These are phyloP conservation scores for Latrodectus hesperus DNA, from an alignment of 2,888 invertebrate genomes.

Conservation along the genomic window DNA sequence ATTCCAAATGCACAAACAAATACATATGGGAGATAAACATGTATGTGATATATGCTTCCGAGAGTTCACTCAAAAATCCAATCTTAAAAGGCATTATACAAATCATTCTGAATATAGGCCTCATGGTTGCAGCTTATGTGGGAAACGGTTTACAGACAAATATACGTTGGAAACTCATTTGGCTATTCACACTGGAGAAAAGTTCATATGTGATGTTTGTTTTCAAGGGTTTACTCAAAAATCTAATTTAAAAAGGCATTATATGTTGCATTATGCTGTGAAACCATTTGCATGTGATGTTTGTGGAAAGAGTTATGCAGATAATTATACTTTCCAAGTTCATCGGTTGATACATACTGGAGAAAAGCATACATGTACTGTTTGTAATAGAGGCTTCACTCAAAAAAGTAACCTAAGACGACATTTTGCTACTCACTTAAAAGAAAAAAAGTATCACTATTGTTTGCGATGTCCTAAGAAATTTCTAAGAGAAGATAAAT, in stretches of 20 bases:
- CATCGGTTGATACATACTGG: slow-evolving; percentile 57
- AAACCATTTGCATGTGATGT: slow-evolving; percentile 57
- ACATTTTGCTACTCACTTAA: slow-evolving; percentile 37
- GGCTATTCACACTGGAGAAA: slow-evolving; percentile 60
- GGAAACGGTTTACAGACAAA: slow-evolving; percentile 62
- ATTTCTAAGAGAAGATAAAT: slow-evolving; percentile 50
- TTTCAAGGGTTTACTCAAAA: slow-evolving; percentile 63
- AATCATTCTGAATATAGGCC: slow-evolving; percentile 57
- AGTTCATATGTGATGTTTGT: slow-evolving; percentile 56
- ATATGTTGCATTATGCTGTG: slow-evolving; percentile 48
- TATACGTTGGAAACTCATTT: slow-evolving; percentile 57
- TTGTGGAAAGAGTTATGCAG: slow-evolving; percentile 62
- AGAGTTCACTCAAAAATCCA: slow-evolving; percentile 62
- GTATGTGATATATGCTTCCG: slow-evolving; percentile 58
- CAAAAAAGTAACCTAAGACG: slow-evolving; percentile 60
- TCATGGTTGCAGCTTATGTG: slow-evolving; percentile 56
- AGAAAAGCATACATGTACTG: slow-evolving; percentile 54
- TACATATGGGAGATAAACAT: slow-evolving; percentile 57
- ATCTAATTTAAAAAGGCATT: slow-evolving; percentile 62
- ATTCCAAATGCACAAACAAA: slow-evolving; percentile 55
- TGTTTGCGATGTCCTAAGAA: slow-evolving; percentile 58
- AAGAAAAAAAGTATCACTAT: slow-evolving; percentile 57
- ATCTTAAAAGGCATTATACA: slow-evolving; percentile 54
- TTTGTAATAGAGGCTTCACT: slow-evolving; percentile 55
- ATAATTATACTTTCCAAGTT: slow-evolving; percentile 60